These are phyloP conservation scores for Corythornis vintsioides DNA, from an alignment of 2,113 vertebrate genomes.

Conservation along the genomic window DNA sequence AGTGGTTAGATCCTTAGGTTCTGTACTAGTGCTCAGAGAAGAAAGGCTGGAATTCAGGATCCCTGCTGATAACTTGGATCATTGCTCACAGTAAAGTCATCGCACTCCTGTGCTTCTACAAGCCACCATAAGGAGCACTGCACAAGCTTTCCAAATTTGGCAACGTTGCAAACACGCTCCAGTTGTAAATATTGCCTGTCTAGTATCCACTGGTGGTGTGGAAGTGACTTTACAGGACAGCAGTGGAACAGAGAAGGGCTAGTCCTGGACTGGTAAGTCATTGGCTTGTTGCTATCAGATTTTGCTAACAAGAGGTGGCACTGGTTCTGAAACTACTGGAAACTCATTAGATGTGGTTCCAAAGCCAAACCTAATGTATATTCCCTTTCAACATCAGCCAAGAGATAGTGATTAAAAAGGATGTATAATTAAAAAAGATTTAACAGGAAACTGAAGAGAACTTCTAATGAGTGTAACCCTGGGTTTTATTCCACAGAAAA, in stretches of 20 bases:
- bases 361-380: not conserved
- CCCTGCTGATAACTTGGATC: not conserved
- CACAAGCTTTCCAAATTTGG: not conserved
- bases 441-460: not conserved
- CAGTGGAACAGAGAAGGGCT: not conserved
- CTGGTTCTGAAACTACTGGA: not conserved
- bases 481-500: not conserved
- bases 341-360: not conserved
- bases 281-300: not conserved
- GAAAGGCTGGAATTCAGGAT: not conserved
- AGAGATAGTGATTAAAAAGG: not conserved
- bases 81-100: not conserved
- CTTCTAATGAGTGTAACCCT: not conserved
- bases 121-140: not conserved
- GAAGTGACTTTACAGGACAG: not conserved
- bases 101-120: not conserved
- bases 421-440: not conserved
- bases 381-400: constrained; percentile 11
- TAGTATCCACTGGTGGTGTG: not conserved
- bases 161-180: not conserved
- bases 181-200: not conserved
- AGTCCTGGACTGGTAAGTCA: not conserved
- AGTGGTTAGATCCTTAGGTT: not conserved
- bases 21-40: not conserved
- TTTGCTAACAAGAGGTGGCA: constrained; percentile 25